These are phyloP conservation scores for Aphelocoma californica DNA, from an alignment of 2,797 vertebrate species.

Conservation along the genomic window DNA sequence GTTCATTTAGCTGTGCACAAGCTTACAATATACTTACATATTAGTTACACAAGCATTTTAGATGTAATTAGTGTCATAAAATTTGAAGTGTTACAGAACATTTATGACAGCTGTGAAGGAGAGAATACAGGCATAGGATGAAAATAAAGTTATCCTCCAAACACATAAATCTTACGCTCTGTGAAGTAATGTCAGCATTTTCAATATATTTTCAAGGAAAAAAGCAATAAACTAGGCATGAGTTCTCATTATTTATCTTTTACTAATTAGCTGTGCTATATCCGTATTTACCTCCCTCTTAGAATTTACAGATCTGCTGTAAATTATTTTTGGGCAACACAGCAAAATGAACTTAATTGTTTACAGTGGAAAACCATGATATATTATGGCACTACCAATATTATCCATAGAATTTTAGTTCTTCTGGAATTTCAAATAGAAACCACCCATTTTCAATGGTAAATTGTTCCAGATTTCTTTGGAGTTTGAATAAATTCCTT, in stretches of 20 bases:
- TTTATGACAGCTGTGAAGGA: constrained; percentile 20
- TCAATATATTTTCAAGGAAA: background rate
- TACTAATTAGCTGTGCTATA: background rate
- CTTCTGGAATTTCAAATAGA: background rate
- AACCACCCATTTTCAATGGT: background rate
- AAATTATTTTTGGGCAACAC: background rate
- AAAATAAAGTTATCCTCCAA: constrained; percentile 15
- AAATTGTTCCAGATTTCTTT: background rate
- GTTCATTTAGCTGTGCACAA: constrained; percentile 36
- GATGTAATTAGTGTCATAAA: constrained; percentile 46
- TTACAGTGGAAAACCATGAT: background rate
- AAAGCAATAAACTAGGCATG: background rate
- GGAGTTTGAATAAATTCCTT: background rate
- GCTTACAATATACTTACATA: constrained; percentile 27
- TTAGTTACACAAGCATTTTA: constrained; percentile 55
- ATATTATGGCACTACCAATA: background rate
- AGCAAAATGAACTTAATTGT: background rate
- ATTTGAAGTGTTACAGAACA: constrained; percentile 46
- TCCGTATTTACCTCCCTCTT: background rate
- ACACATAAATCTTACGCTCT: background rate
- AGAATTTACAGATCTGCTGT: background rate
- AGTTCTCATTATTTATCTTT: constrained; percentile 7
- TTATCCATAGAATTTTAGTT: background rate
- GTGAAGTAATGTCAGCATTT: background rate
- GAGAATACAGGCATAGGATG: background rate